These are phyloP conservation scores for Schizaphis graminum DNA, from an alignment of 2,888 invertebrate genomes.

Conservation along the genomic window DNA sequence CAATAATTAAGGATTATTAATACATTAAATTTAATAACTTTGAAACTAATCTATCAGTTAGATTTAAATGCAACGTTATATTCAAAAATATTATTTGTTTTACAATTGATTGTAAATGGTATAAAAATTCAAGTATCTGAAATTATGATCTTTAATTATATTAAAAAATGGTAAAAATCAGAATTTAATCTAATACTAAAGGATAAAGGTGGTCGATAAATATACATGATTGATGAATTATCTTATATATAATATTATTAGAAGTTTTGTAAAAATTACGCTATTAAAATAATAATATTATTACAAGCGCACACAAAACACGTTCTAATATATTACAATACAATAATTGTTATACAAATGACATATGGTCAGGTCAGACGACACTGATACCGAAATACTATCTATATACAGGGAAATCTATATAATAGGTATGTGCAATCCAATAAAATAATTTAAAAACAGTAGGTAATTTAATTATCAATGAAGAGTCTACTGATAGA, in stretches of 20 bases:
- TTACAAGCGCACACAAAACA: conserved; percentile 57
- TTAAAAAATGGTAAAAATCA: not conserved
- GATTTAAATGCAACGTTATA: not conserved
- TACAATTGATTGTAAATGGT: not conserved
- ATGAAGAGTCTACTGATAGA: not conserved
- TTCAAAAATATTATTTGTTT: not conserved
- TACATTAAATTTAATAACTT: not conserved
- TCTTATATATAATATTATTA: not conserved
- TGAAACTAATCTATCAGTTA: not conserved
- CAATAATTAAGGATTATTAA: not conserved
- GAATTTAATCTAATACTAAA: not conserved
- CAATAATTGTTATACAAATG: not conserved
- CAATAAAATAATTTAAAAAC: not conserved
- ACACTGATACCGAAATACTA: conserved; percentile 47
- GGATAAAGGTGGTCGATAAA: not conserved
- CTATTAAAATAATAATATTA: not conserved
- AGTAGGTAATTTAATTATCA: not conserved
- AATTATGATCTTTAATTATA: not conserved
- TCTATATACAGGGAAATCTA: conserved; percentile 19
- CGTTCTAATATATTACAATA: conserved; percentile 23
- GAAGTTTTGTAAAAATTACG: not conserved
- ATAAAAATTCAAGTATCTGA: not conserved
- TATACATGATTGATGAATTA: not conserved
- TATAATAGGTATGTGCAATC: conserved; percentile 16
- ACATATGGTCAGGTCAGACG: not conserved